Percentiles rank a stretch among this genome's conserved stretches.
These are phyloP conservation scores for Mastomys natalensis DNA, from an alignment of 2,113 vertebrate species.

Conservation along the genomic window DNA sequence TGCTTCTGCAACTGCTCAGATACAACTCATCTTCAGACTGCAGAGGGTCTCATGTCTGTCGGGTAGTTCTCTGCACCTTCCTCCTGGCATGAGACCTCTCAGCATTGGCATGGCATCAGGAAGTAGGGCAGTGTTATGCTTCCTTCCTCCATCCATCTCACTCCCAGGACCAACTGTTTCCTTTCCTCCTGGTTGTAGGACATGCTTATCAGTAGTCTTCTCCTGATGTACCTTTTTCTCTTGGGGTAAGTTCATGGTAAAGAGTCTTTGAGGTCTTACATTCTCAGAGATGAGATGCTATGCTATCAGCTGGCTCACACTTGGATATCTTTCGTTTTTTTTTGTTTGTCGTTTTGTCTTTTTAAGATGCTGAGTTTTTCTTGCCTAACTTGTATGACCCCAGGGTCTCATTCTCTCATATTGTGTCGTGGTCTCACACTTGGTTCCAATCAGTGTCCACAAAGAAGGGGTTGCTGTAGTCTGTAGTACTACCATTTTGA, in stretches of 20 bases:
- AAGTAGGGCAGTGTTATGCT: neutral
- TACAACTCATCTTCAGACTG: neutral
- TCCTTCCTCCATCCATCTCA: neutral
- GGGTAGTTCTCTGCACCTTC: neutral
- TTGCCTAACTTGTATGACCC: neutral
- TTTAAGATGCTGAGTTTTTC: neutral
- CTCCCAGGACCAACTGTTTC: accelerated
- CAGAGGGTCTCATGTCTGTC: neutral
- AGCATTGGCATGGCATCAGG: neutral
- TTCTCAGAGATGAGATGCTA: neutral
- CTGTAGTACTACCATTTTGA: neutral
- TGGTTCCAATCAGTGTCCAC: neutral
- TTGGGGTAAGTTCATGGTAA: neutral
- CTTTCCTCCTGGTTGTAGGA: neutral
- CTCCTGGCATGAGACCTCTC: neutral
- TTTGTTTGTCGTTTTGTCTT: neutral
- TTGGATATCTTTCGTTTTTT: neutral
- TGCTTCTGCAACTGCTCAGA: neutral
- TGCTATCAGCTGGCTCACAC: neutral
- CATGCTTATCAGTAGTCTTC: neutral
- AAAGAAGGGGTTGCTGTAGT: neutral
- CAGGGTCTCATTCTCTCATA: neutral
- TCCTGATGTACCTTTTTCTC: neutral
- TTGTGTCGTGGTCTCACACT: neutral
- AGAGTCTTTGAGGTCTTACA: neutral